Conservation (phyloP, 1,140 invertebrate genomes). For the Holotrichia oblita region DNA sequence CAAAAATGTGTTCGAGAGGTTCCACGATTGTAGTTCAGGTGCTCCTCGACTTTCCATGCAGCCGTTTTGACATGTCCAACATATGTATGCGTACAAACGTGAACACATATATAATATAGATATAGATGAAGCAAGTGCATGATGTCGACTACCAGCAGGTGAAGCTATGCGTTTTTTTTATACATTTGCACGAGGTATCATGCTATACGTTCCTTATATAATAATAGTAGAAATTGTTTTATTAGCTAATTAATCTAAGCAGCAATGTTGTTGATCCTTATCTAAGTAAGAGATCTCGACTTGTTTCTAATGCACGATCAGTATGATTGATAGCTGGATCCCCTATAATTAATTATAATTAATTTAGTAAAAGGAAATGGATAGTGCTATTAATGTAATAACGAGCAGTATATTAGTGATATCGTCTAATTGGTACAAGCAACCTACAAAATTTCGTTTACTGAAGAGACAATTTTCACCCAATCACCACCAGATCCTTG, state of each 20-base stretch:
- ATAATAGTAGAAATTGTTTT: neutral
- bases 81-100: neutral
- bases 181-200: neutral
- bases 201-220: too few relatives aligned
- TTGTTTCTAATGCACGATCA: neutral
- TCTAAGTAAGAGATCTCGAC: neutral
- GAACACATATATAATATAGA: too few relatives aligned
- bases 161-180: neutral
- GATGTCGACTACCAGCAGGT: neutral
- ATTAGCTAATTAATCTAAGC: constrained; percentile 15
- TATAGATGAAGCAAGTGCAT: neutral
- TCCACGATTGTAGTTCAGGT: neutral
- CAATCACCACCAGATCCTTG: too few relatives aligned
- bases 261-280: neutral
- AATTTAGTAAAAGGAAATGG: neutral
- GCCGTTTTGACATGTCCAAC: neutral
- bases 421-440: too few relatives aligned
- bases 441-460: too few relatives aligned
- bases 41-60: neutral
- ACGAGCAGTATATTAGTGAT: too few relatives aligned
- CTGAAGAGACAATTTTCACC: too few relatives aligned
- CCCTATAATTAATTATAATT: neutral
- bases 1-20: neutral
- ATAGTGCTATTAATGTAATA: neutral
- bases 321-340: constrained; percentile 5